Evolutionary conservation across 1,140 invertebrate genomes (phyloP).

Genomic region (Heliconius melpomene): DNA sequence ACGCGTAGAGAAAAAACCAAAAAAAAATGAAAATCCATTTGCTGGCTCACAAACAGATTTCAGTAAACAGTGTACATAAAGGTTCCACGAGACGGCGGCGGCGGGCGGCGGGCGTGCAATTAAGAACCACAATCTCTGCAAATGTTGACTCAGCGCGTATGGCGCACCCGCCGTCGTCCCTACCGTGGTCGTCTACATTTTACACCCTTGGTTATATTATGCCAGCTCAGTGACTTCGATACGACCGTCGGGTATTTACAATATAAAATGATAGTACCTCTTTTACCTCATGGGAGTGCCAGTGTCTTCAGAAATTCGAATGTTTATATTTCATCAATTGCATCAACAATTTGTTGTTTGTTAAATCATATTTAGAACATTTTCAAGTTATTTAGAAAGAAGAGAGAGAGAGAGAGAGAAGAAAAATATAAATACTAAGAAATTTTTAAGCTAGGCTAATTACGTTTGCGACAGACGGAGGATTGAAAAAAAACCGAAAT

Average conservation of each 20-base stretch:
- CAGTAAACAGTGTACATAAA: slow-evolving; percentile 10
- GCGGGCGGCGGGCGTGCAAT: slow-evolving; percentile 41
- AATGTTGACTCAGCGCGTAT: slow-evolving; percentile 42
- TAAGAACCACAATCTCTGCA: slow-evolving; percentile 44
- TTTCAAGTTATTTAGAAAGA: too few relatives aligned
- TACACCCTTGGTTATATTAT: slow-evolving; percentile 5
- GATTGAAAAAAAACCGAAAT: too few relatives aligned
- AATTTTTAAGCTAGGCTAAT: too few relatives aligned
- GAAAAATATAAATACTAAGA: too few relatives aligned
- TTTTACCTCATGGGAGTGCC: too few relatives aligned
- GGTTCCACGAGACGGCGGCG: slow-evolving; percentile 5
- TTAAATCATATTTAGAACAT: too few relatives aligned
- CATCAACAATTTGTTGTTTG: too few relatives aligned
- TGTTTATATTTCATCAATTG: too few relatives aligned
- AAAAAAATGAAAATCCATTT: not conserved
- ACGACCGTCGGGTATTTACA: not conserved
- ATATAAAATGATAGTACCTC: not conserved
- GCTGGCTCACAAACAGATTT: not conserved
- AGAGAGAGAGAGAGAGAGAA: too few relatives aligned
- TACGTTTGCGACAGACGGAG: too few relatives aligned
- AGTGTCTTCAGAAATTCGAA: too few relatives aligned
- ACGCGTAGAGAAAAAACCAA: too few relatives aligned
- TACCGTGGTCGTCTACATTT: slow-evolving; percentile 16
- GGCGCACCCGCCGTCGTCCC: not conserved
- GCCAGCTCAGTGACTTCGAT: not conserved